phyloP scores from a whole-genome alignment of 2,797 vertebrate species.

The Ptychadena robeensis region DNA sequence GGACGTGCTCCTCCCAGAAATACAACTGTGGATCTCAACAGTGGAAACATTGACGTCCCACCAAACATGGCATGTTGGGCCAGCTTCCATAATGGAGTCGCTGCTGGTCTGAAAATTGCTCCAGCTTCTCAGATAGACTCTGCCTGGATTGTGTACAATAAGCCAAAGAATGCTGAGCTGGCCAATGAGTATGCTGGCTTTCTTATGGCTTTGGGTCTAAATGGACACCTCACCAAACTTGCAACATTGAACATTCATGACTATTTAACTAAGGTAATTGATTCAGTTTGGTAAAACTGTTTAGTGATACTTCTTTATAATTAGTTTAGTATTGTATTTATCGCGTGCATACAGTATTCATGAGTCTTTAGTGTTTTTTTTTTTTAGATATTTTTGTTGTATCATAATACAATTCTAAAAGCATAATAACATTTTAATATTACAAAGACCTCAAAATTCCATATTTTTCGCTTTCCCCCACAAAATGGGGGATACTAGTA shows the following conservation, averaged over 20 bases:
- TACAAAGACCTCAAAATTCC: too few species aligned
- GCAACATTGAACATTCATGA: conserved; percentile 96
- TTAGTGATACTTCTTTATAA: too few species aligned
- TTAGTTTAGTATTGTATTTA: too few species aligned
- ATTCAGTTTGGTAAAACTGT: not conserved
- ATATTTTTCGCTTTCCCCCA: too few species aligned
- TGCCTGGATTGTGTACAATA: conserved; percentile 98
- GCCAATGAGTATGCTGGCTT: conserved; percentile 97
- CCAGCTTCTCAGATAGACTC: conserved; percentile 96
- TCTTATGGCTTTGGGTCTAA: conserved; percentile 96
- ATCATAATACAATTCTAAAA: too few species aligned
- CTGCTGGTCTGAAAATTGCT: conserved; percentile 94
- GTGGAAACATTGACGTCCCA: conserved; percentile 95
- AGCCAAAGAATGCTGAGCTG: conserved; percentile 92
- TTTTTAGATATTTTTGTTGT: too few species aligned
- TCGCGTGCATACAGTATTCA: too few species aligned
- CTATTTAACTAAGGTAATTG: conserved; percentile 92
- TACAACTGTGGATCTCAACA: conserved; percentile 94
- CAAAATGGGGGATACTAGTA: too few species aligned
- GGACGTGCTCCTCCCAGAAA: conserved; percentile 94
- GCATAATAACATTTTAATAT: too few species aligned
- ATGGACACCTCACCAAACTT: conserved; percentile 94
- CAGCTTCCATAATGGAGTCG: conserved; percentile 96
- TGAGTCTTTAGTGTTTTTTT: too few species aligned
- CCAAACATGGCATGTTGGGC: conserved; percentile 98